Evolutionary conservation across 1,140 invertebrate species (phyloP), one percentile per base, ranked within the genome.

Genomic region (Formica exsecta): DNA sequence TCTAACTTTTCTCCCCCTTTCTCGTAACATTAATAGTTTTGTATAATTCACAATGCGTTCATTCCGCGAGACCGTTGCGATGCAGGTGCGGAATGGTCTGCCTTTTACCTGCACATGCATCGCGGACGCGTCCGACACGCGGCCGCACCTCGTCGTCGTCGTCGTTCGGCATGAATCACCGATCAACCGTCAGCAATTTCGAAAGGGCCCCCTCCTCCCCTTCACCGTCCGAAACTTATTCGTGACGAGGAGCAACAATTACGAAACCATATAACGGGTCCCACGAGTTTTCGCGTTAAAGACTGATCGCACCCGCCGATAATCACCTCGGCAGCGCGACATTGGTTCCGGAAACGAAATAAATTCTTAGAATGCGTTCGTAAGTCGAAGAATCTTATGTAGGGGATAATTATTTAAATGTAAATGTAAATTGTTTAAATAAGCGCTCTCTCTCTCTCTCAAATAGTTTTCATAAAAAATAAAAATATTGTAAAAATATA

Each of bases 111-210:
- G 81, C 76, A 64, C 71, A 68, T 66, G 59, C 88, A 81, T 85
- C 62, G 70, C 85, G 36, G 68, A 75, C 68, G 66, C 70, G 65
- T 83, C 74, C 86, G 86, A 90, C 88, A 38, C 44, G 38, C 25
- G 89, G 81, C 87, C 89, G 64, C 41, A 70, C 25, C 85, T 85
- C 19, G 74, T 38, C 32, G 54, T 76, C 36, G 44, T 59, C 75
- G 25, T 86, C 62, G 79, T 77, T 48, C 79, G 62, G 77, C 73
- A 89, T 93, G 92, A 93, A 92, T 93, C 93, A 93, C 92, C 91
- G 86, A 92, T 92, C 88, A 88, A 88, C 86, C 81, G 83, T 86
- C 87, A 76, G 77, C 71, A 87, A 83, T 85, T 83, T 73, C 77
- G 62, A 86, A 51, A 68, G 74, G 86, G 85, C 57, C 48, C 51